Evolutionary conservation across 2,888 invertebrate species (phyloP), one percentile per base, ranked within the genome.

Genomic region (Hypolimnas misippus): DNA sequence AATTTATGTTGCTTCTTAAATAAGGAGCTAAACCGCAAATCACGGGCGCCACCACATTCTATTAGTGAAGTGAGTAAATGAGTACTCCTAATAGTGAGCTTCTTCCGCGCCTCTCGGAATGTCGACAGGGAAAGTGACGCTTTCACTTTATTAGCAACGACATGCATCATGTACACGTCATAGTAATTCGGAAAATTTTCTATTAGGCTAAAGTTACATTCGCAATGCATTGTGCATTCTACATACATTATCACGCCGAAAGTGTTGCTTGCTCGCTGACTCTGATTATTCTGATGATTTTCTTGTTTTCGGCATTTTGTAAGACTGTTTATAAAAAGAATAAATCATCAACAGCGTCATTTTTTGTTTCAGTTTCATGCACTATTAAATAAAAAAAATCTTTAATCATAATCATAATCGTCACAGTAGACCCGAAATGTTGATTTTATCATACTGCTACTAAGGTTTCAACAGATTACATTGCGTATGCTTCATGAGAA

Each of bases 191-290:
- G 69, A 57, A 59, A 66, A 66, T 67, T 67, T 68, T 59, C 59
- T 59, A 67, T 62, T 54, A 64, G 62, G 58, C 57, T n/a, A 64
- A 66, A 70, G 65, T 69, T 76, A 77, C 86, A 82, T 88, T 89
- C 83, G 89, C 84, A 83, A 86, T 89, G 88, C 86, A 89, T 83
- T 77, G 72, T 72, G 77, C 77, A 74, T 66, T 66, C 68, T 73
- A 72, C 74, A 77, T 76, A 74, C 76, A 81, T 80, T 76, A 75
- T 81, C 83, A 83, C 79, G 84, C 85, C 77, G 76, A 81, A 76
- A 76, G 25, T 49, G 29, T 7, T 49, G 88, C 87, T 89, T 87
- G 89, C 89, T 87, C 89, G 86, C 84, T 82, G 78, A 78, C 77
- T 81, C 78, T 82, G 79, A n/a, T n/a, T n/a, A n/a, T n/a, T n/a